phyloP scores from a whole-genome alignment of 1,140 invertebrate genomes.

The Trachymyrmex septentrionalis region DNA sequence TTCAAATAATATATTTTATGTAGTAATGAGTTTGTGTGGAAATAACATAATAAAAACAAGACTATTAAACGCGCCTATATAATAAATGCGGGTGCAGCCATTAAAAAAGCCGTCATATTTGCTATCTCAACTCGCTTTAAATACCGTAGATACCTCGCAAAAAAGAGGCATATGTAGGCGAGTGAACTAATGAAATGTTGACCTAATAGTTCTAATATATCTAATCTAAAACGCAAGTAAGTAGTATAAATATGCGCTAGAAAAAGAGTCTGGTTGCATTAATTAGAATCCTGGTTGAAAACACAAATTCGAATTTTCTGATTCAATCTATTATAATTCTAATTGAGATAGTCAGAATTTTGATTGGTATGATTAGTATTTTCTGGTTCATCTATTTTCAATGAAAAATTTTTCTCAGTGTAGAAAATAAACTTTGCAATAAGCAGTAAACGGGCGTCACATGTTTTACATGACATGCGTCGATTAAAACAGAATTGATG shows the following conservation, averaged over 20 bases:
- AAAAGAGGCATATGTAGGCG: background rate
- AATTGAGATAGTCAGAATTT: too few relatives aligned
- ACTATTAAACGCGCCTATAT: constrained; percentile 35
- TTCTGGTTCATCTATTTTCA: too few relatives aligned
- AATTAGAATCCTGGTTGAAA: too few relatives aligned
- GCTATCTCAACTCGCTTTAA: constrained; percentile 45
- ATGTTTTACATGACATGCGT: too few relatives aligned
- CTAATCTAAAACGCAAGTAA: constrained; percentile 28
- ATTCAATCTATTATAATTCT: too few relatives aligned
- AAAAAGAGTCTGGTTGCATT: too few relatives aligned
- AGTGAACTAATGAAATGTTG: constrained; percentile 43
- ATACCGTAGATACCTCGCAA: background rate
- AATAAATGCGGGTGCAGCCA: constrained; percentile 54
- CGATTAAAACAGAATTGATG: background rate
- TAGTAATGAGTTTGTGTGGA: background rate
- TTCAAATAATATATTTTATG: background rate
- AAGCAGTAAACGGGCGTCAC: background rate
- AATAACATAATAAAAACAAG: constrained; percentile 24
- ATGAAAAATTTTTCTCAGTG: too few relatives aligned
- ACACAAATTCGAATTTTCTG: too few relatives aligned
- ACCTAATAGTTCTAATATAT: constrained; percentile 39
- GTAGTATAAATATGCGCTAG: background rate
- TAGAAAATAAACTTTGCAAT: background rate
- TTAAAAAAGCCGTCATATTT: constrained; percentile 36
- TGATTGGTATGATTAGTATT: too few relatives aligned